A percentile compares a stretch with the other conserved stretches of the same genome.
Evolutionary conservation across 1,140 invertebrate species (phyloP).

Genomic region (Proctacanthus coquilletti): DNA sequence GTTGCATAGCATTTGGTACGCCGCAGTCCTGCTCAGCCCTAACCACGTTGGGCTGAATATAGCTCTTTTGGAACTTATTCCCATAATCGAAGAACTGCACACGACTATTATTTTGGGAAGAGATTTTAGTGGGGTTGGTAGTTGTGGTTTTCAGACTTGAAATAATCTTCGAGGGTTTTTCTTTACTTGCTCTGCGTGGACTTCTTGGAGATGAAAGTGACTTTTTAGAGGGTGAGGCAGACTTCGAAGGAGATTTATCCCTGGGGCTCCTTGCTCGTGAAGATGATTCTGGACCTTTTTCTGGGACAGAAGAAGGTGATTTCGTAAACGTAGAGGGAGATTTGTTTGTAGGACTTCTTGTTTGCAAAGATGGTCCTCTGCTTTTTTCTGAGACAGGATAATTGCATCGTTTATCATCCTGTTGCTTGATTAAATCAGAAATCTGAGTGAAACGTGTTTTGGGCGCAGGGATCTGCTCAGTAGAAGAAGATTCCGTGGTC

Average conservation of each 20-base stretch:
- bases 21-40: slow-evolving; percentile 8
- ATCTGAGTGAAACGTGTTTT: slow-evolving; percentile 18
- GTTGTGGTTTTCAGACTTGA: too few relatives aligned
- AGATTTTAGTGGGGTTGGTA: not conserved
- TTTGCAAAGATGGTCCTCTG: not conserved
- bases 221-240: too few relatives aligned
- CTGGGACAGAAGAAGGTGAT: too few relatives aligned
- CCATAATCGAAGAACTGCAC: slow-evolving; percentile 26
- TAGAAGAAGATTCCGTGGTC: not conserved
- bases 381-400: too few relatives aligned
- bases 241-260: not conserved
- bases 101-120: slow-evolving; percentile 1
- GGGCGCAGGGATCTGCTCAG: not conserved
- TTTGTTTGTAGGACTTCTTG: slow-evolving; percentile 2
- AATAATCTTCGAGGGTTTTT: too few relatives aligned
- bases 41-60: slow-evolving; percentile 14
- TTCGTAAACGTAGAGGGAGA: too few relatives aligned
- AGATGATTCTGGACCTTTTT: not conserved
- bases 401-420: too few relatives aligned
- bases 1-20: slow-evolving; percentile 17
- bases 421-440: slow-evolving; percentile 12
- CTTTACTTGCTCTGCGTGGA: too few relatives aligned
- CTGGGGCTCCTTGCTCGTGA: slow-evolving; percentile 2
- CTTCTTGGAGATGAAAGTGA: too few relatives aligned
- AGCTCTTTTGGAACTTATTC: slow-evolving; percentile 18